These are phyloP conservation scores for Eurytoma adleriae DNA, from an alignment of 2,888 invertebrate genomes.

Conservation along the genomic window DNA sequence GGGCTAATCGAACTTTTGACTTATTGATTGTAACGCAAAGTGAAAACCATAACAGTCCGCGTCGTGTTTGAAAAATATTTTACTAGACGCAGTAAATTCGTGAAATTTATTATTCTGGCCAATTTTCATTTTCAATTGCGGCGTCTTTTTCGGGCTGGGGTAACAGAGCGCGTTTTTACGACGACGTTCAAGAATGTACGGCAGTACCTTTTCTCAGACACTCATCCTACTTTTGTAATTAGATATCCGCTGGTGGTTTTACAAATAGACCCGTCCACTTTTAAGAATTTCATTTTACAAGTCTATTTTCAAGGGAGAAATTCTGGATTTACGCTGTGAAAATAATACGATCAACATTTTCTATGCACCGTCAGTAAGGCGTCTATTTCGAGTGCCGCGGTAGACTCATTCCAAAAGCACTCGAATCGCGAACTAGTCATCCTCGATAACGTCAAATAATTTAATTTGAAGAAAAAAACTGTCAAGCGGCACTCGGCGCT, in stretches of 20 bases:
- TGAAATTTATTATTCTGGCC: too few species aligned
- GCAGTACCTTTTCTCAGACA: too few species aligned
- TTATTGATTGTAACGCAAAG: constrained; percentile 28
- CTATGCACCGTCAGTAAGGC: background rate
- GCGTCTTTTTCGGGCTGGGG: too few species aligned
- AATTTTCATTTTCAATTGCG: too few species aligned
- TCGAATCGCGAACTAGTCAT: constrained; percentile 1
- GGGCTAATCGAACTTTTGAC: constrained; percentile 34
- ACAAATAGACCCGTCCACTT: too few species aligned
- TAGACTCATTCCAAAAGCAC: constrained; percentile 12
- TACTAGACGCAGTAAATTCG: background rate
- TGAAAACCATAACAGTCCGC: constrained; percentile 13
- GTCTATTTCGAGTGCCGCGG: background rate
- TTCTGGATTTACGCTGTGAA: too few species aligned
- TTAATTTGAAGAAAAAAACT: constrained; percentile 37
- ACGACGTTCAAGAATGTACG: too few species aligned
- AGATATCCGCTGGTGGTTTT: too few species aligned
- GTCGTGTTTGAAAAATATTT: background rate
- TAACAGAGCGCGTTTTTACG: too few species aligned
- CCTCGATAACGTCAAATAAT: constrained; percentile 35
- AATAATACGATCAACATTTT: background rate
- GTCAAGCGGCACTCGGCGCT: background rate
- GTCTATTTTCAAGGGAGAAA: too few species aligned
- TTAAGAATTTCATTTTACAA: too few species aligned
- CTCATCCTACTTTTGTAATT: too few species aligned